Conservation (phyloP, 2,797 vertebrate genomes). For the Phalanger gymnotis region DNA sequence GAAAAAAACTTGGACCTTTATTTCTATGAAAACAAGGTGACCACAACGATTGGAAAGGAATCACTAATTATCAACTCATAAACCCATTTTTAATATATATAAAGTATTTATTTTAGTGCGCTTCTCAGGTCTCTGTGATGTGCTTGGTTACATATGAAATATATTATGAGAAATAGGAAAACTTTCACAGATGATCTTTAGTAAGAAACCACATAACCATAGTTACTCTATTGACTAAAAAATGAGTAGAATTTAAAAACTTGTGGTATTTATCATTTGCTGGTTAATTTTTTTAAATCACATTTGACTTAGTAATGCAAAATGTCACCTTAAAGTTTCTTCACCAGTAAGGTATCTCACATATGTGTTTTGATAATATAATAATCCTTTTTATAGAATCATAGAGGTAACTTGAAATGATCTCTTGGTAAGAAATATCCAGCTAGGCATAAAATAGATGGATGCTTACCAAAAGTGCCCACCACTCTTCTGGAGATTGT, state of each 20-base stretch:
- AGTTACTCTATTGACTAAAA: background rate
- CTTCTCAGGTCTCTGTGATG: background rate
- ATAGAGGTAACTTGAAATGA: background rate
- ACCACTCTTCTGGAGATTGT: background rate
- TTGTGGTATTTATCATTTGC: background rate
- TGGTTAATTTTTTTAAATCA: background rate
- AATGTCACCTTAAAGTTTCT: background rate
- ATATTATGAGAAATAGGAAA: background rate
- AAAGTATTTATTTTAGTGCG: background rate
- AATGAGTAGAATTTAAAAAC: background rate
- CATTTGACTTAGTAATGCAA: background rate
- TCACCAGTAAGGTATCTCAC: background rate
- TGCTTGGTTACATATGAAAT: background rate
- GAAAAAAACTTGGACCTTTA: background rate
- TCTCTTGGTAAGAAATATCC: background rate
- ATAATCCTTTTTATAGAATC: background rate
- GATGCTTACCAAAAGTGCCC: background rate
- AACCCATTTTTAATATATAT: background rate
- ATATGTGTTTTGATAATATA: background rate
- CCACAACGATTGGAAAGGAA: background rate
- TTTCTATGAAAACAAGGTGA: background rate
- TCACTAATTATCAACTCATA: background rate
- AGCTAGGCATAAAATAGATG: background rate
- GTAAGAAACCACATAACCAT: background rate
- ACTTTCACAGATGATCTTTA: background rate